Base-by-base conservation (phyloP, 2,797 vertebrate species). In the Myotis daubentonii region DNA sequence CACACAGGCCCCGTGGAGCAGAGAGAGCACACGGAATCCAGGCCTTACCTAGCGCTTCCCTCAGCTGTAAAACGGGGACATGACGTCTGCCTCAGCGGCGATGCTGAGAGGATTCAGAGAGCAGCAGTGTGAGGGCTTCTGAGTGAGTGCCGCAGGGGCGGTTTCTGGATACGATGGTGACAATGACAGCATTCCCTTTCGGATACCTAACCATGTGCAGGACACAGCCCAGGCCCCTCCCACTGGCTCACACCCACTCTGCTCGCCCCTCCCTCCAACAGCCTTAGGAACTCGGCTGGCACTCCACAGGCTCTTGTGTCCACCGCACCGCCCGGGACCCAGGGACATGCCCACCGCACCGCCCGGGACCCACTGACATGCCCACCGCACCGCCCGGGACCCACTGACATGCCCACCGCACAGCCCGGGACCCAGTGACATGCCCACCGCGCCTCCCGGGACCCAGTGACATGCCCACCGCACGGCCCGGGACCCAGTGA, bases 131-230 rank as follows among this genome's bases (percentile, higher is more conserved):
- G 62, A 47, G 53, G 11, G 22, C 68, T 87, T 13, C 28, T 53
- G 8, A 44, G 22, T 5, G 1, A 5, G 10, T 30, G 38, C 12
- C 22, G 6, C 3, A 0, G 23, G 5, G 7, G 28, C 19, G 2
- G 30, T 23, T 19, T 66, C 90, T 49, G 20, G 8, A 19, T 5
- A 1, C 4, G 7, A 1, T 20, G 20, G 5, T 1, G 16, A 9
- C 3, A 13, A 10, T 38, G 17, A 44, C 78, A n/a, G 16, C 1
- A 16, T 19, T 72, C 76, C 75, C 38, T 11, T 5, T 11, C 12
- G 38, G 44, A 71, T 2, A 13, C 25, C 38, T 25, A 2, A 15
- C 28, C 33, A 1, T 25, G 2, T 55, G 57, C 36, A 10, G 20
- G 65, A 60, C 23, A 20, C 47, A 7, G 20, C 47, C 57, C 22